Evolutionary conservation across 2,113 vertebrate genomes (phyloP).

Genomic region (Excalfactoria chinensis): DNA sequence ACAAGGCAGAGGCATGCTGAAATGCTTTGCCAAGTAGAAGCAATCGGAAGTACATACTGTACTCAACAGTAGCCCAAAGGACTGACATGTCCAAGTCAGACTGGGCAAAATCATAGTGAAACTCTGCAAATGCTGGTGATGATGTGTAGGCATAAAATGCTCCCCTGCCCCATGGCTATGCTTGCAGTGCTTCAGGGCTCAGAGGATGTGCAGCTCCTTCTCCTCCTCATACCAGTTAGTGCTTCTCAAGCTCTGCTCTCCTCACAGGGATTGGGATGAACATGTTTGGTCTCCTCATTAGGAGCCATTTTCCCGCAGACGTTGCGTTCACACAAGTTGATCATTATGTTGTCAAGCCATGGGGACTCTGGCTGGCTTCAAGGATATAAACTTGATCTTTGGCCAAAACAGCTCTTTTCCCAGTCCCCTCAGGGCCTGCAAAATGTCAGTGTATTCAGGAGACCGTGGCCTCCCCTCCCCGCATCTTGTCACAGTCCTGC

Average conservation of each 20-base stretch:
- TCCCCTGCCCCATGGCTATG: neutral
- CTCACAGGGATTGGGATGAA: neutral
- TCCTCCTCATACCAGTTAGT: neutral
- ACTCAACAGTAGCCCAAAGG: neutral
- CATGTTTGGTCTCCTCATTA: neutral
- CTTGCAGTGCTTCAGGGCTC: neutral
- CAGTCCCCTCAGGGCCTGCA: slow-evolving; percentile 15
- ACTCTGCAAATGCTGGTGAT: neutral
- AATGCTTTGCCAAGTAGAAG: neutral
- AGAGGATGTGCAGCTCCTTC: neutral
- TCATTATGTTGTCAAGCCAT: slow-evolving; percentile 8
- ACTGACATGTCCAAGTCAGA: neutral
- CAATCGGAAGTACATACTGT: neutral
- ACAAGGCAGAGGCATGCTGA: neutral
- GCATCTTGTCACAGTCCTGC: slow-evolving; percentile 1
- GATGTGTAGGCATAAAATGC: neutral
- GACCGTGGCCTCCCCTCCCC: slow-evolving; percentile 6
- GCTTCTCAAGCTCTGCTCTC: neutral
- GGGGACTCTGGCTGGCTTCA: slow-evolving; percentile 28
- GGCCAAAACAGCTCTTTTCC: slow-evolving; percentile 12
- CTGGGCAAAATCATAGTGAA: neutral
- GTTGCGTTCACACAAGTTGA: neutral
- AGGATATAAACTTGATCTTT: neutral
- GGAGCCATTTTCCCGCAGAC: neutral
- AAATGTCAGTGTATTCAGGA: slow-evolving; percentile 49